Evolutionary conservation across 2,888 invertebrate genomes (phyloP).

Genomic region (Mamestra brassicae): DNA sequence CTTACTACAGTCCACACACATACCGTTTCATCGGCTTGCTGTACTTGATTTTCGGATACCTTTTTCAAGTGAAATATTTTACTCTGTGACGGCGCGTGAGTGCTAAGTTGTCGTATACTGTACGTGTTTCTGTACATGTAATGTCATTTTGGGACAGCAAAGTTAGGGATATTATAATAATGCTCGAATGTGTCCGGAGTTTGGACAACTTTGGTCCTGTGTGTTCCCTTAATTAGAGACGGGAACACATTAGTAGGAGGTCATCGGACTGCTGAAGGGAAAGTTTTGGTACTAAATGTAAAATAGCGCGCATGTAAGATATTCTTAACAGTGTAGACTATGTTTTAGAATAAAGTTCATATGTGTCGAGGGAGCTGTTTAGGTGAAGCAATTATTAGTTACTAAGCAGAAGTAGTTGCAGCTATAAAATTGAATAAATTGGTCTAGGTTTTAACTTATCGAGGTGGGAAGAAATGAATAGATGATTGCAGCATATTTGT

Average conservation of each 20-base stretch:
- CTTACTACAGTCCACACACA: conserved; percentile 61
- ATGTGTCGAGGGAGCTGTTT: conserved; percentile 61
- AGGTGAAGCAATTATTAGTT: conserved; percentile 50
- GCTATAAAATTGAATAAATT: conserved; percentile 29
- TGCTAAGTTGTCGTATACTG: conserved; percentile 57
- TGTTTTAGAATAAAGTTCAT: conserved; percentile 51
- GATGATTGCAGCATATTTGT: neutral
- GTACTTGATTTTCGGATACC: conserved; percentile 40
- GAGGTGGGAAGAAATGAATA: neutral
- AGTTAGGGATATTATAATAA: conserved; percentile 81
- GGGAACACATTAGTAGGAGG: conserved; percentile 71
- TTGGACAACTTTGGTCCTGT: conserved; percentile 73
- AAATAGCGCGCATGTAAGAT: conserved; percentile 66
- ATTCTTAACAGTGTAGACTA: conserved; percentile 53
- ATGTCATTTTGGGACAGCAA: conserved; percentile 73
- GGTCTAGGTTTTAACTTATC: conserved; percentile 8
- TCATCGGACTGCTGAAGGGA: conserved; percentile 60
- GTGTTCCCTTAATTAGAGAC: conserved; percentile 71
- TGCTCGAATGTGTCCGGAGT: conserved; percentile 74
- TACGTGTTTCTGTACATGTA: conserved; percentile 71
- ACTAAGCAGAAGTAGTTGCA: conserved; percentile 41
- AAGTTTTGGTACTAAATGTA: conserved; percentile 65
- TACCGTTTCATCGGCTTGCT: neutral
- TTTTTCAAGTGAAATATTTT: conserved; percentile 19
- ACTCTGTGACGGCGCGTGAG: conserved; percentile 59